Evolutionary conservation across 2,888 invertebrate genomes (phyloP), one percentile per base, ranked within the genome.

Genomic region (Myopa testacea): DNA sequence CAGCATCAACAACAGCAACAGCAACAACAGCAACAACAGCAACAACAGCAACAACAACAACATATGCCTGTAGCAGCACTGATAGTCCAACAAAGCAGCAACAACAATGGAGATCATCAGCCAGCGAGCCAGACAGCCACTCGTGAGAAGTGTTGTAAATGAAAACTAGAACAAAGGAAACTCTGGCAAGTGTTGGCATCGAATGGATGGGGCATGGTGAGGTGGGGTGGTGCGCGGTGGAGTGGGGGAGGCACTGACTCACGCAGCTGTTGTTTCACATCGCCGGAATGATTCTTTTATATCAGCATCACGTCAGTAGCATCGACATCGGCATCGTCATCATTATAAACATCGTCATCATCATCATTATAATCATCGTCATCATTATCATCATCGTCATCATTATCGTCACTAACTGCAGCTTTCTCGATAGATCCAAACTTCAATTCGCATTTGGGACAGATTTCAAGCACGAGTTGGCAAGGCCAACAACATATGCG

Each of bases 401-500:
- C 65, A 8, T 10, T 45, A 40, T 16, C 62, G 26, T 60, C 52
- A 70, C 7, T 26, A 1, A 4, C 52, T 50, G 40, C 62, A 40
- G 10, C 34, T 16, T 26, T 52, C 10, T 10, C 38, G 73, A 14
- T 62, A 19, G 26, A 34, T 70, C 52, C 16, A 50, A 52, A 34
- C 50, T 70, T 52, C 55, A 50, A 37, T 34, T 60, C 45, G 12
- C 60, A 60, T 73, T 60, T 37, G 45, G 60, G 62, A 73, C 73
- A 73, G 62, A 62, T 62, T 73, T 73, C 26, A 62, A 58, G 52
- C 73, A 58, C 34, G 71, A 71, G 60, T 38, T 71, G 71, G 38
- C 71, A 73, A 38, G 19, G 62, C 73, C 62, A 62, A 73, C 58
- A 34, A 10, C 40, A 19, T 70, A 26, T 70, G 70, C 52, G 37